These are phyloP conservation scores for roundworm (Caenorhabditis elegans) DNA, from an alignment of 1,140 invertebrate genomes.

Conservation along the genomic window WBcel235 BX284602.5:6049001-6049500, in stretches of 20 bases:
- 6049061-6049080: not conserved
- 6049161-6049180: slow-evolving; percentile 14
- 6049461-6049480: not conserved
- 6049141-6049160: not conserved
- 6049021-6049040: not conserved
- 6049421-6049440: not conserved
- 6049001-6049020: slow-evolving; percentile 15
- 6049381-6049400: not conserved
- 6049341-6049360: not conserved
- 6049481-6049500: not conserved
- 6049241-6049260: not conserved
- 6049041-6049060: too few relatives aligned
- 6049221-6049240: slow-evolving; percentile 25
- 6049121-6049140: slow-evolving; percentile 11
- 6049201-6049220: slow-evolving; percentile 13
- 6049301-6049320: slow-evolving; percentile 19
- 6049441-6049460: too few relatives aligned
- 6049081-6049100: slow-evolving; percentile 8
- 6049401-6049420: not conserved
- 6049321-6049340: not conserved
- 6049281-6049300: not conserved
- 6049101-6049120: slow-evolving; percentile 19
- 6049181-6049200: not conserved
- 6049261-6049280: slow-evolving; percentile 10
- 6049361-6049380: too few relatives aligned